A percentile compares a stretch with the other conserved stretches of the same genome.
phyloP scores from a whole-genome alignment of 2,797 vertebrate species.

The Erpetoichthys calabaricus region DNA sequence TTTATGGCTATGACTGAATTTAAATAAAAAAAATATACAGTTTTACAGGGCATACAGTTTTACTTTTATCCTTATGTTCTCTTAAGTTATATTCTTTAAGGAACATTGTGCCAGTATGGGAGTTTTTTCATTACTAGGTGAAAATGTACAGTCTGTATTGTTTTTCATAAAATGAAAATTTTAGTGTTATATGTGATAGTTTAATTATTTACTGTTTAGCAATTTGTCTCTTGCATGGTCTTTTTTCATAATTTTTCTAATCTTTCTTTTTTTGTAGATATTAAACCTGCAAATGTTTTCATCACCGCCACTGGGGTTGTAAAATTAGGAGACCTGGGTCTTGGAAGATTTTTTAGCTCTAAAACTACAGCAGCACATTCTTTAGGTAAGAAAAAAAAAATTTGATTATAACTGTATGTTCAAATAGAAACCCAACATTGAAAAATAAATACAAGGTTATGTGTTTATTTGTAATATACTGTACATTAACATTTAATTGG shows the following conservation, averaged over 20 bases:
- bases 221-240: slow-evolving; percentile 5
- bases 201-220: slow-evolving; percentile 25
- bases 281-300: slow-evolving; percentile 96
- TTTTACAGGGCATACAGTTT: too few species aligned
- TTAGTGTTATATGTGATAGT: slow-evolving; percentile 17
- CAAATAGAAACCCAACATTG: too few species aligned
- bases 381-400: slow-evolving; percentile 70
- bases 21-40: too few species aligned
- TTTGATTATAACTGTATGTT: too few species aligned
- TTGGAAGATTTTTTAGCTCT: slow-evolving; percentile 95
- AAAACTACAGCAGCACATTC: slow-evolving; percentile 95
- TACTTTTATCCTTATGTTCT: too few species aligned
- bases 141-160: too few species aligned
- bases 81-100: too few species aligned
- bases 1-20: too few species aligned
- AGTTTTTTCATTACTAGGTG: too few species aligned
- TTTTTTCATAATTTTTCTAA: slow-evolving; percentile 20
- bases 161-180: not conserved
- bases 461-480: not conserved
- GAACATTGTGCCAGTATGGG: too few species aligned
- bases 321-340: slow-evolving; percentile 87
- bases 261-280: slow-evolving; percentile 52
- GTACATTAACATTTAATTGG: slow-evolving; percentile 36
- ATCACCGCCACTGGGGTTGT: slow-evolving; percentile 95
- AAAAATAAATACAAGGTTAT: not conserved